Percentiles rank a stretch among this genome's conserved stretches.
Evolutionary conservation across 1,140 invertebrate genomes (phyloP).

Genomic region (Dinoponera quadriceps): DNA sequence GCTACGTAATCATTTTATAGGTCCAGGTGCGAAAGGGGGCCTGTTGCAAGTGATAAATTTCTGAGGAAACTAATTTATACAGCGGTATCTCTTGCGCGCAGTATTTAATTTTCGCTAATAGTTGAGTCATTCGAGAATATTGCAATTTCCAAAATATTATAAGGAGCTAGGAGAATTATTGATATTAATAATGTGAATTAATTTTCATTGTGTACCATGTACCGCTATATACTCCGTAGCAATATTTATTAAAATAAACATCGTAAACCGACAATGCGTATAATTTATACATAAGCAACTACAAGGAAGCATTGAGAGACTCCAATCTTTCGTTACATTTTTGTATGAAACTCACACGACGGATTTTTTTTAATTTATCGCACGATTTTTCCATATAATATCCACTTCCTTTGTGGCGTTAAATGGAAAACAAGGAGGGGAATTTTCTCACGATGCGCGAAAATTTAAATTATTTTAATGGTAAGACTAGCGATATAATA

Average conservation of each 20-base stretch:
- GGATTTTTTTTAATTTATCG: background rate
- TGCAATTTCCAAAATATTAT: slow-evolving; percentile 21
- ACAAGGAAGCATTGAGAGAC: slow-evolving; percentile 4
- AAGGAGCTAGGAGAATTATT: slow-evolving; percentile 44
- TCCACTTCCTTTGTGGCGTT: background rate
- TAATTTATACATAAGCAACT: slow-evolving; percentile 66
- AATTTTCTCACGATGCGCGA: slow-evolving; percentile 10
- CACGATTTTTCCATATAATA: background rate
- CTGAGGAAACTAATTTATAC: background rate
- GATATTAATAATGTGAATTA: slow-evolving; percentile 63
- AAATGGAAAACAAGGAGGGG: slow-evolving; percentile 35
- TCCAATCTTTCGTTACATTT: background rate
- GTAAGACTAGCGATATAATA: slow-evolving; percentile 15
- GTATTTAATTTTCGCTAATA: too few species aligned
- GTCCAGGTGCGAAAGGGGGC: background rate
- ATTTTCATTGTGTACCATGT: slow-evolving; percentile 67
- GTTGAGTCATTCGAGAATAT: background rate
- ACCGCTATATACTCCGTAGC: slow-evolving; percentile 59
- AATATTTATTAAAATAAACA: slow-evolving; percentile 75
- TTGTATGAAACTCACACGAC: background rate
- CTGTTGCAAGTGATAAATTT: slow-evolving; percentile 11
- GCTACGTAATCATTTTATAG: background rate
- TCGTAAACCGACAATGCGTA: slow-evolving; percentile 60
- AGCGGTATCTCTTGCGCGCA: too few species aligned
- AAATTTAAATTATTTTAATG: slow-evolving; percentile 9